Conservation (phyloP, 2,797 vertebrate genomes). For the Pterois miles region DNA sequence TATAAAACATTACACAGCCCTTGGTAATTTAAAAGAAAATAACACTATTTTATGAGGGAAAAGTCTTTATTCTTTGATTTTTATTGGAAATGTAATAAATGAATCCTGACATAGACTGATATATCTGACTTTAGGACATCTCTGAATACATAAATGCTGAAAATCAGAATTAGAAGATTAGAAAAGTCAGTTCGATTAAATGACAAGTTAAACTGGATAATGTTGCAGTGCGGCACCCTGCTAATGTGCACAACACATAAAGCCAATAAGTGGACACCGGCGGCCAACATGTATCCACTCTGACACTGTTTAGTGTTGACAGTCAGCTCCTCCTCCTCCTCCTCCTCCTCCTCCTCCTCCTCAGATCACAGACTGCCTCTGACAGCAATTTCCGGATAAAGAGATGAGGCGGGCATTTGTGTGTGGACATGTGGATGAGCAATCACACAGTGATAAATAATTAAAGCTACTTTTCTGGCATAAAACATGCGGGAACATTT, state of each 20-base stretch:
- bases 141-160: too few relatives aligned
- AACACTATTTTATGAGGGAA: too few relatives aligned
- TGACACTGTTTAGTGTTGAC: slow-evolving; percentile 41
- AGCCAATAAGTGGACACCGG: slow-evolving; percentile 27
- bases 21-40: too few relatives aligned
- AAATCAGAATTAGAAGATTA: background rate
- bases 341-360: slow-evolving; percentile 1
- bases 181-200: background rate
- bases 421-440: slow-evolving; percentile 6
- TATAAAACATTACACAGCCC: fast-evolving
- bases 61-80: fast-evolving
- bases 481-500: slow-evolving; percentile 41
- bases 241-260: slow-evolving; percentile 36
- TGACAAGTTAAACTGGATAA: background rate
- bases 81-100: too few relatives aligned
- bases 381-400: slow-evolving; percentile 61
- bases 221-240: slow-evolving; percentile 7
- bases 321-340: slow-evolving; percentile 33
- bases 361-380: slow-evolving; percentile 40
- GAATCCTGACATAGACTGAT: too few relatives aligned
- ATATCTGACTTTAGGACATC: too few relatives aligned
- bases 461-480: slow-evolving; percentile 43
- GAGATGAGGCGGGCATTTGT: slow-evolving; percentile 19
- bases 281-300: slow-evolving; percentile 16
- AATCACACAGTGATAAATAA: slow-evolving; percentile 57